Evolutionary conservation across 1,140 invertebrate species (phyloP).

Genomic region (Macrosteles quadrilineatus): DNA sequence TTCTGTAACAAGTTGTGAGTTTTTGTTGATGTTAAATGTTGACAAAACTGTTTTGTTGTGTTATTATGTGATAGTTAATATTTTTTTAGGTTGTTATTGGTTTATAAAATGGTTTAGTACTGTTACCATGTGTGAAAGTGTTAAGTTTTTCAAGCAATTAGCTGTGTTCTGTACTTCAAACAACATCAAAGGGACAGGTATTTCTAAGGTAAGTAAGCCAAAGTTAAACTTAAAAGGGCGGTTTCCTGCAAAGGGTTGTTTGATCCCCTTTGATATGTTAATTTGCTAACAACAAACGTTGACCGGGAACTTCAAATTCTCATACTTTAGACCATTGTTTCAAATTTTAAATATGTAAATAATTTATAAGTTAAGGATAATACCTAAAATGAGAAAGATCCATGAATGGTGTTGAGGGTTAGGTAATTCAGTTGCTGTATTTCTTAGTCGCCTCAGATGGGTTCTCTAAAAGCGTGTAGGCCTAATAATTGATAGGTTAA

Average conservation of each 20-base stretch:
- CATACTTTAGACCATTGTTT: too few relatives aligned
- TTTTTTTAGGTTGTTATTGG: slow-evolving; percentile 20
- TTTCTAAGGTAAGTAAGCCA: slow-evolving; percentile 35
- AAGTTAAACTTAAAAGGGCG: slow-evolving; percentile 28
- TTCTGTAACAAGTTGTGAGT: slow-evolving; percentile 21
- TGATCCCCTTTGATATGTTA: slow-evolving; percentile 15
- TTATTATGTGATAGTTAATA: slow-evolving; percentile 31
- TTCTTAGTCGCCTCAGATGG: too few relatives aligned
- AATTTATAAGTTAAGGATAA: too few relatives aligned
- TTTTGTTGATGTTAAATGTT: slow-evolving; percentile 31
- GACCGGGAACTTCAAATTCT: too few relatives aligned
- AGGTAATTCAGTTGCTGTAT: too few relatives aligned
- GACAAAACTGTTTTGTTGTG: slow-evolving; percentile 26
- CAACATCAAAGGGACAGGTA: slow-evolving; percentile 38
- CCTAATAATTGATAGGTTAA: too few relatives aligned
- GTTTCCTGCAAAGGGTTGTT: slow-evolving; percentile 20
- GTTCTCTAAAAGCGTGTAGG: too few relatives aligned
- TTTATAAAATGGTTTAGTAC: slow-evolving; percentile 33
- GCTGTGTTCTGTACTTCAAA: slow-evolving; percentile 34
- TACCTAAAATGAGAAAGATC: too few relatives aligned
- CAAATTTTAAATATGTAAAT: too few relatives aligned
- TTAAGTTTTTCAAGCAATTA: slow-evolving; percentile 12
- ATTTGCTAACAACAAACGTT: background rate
- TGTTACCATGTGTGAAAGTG: slow-evolving; percentile 28
- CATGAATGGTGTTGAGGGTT: too few relatives aligned